Evolutionary conservation across 2,113 vertebrate genomes (phyloP).

Genomic region (Hylia prasina): DNA sequence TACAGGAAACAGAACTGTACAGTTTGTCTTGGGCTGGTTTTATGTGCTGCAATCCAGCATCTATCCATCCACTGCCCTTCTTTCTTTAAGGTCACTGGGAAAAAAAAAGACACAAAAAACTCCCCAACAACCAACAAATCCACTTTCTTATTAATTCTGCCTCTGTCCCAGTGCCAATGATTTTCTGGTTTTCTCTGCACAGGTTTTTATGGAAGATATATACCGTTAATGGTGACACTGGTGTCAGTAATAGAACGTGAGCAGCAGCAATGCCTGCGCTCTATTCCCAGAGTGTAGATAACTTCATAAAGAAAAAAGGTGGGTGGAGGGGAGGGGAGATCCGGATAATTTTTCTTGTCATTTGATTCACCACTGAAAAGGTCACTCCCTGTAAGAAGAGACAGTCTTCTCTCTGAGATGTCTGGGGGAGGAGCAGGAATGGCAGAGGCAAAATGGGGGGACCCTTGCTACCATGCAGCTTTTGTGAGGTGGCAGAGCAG

Average conservation of each 20-base stretch:
- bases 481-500: constrained; percentile 25
- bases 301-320: constrained; percentile 44
- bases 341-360: constrained; percentile 53
- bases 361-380: constrained; percentile 52
- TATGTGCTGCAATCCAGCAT: constrained; percentile 43
- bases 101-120: neutral
- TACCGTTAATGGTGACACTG: constrained; percentile 9
- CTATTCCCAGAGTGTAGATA: constrained; percentile 36
- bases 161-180: neutral
- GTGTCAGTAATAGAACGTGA: constrained; percentile 38
- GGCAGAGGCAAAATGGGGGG: neutral
- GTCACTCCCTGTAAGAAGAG: constrained; percentile 48
- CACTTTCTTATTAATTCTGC: constrained; percentile 11
- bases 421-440: constrained; percentile 5
- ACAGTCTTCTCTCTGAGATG: constrained; percentile 10
- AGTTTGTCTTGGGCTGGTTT: constrained; percentile 59
- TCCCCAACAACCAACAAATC: neutral
- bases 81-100: constrained; percentile 36
- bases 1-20: constrained; percentile 62
- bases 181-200: neutral
- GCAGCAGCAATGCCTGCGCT: neutral
- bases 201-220: neutral
- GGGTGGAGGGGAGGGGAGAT: constrained; percentile 34
- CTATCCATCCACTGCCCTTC: constrained; percentile 39
- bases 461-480: neutral